phyloP scores from a whole-genome alignment of 1,140 invertebrate species.

The Caerostris darwini region DNA sequence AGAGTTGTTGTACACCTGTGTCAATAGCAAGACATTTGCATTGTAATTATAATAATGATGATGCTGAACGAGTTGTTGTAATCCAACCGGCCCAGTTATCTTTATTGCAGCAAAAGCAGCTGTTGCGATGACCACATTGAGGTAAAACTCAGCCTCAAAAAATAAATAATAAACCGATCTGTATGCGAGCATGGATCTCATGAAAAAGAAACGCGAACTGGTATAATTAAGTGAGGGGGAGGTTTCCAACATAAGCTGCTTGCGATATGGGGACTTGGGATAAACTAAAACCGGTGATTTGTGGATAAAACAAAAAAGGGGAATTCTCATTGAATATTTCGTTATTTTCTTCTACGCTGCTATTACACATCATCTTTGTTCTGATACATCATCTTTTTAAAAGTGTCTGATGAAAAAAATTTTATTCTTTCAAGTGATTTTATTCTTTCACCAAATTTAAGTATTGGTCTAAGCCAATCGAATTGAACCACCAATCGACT shows the following conservation, averaged over 20 bases:
- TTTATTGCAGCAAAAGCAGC: conserved; percentile 38
- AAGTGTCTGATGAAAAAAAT: not conserved
- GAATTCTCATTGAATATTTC: not conserved
- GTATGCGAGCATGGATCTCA: conserved; percentile 25
- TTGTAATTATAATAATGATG: conserved; percentile 59
- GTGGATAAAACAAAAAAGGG: not conserved
- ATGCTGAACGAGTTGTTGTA: conserved; percentile 28
- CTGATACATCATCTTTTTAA: too few relatives aligned
- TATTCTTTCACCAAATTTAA: too few relatives aligned
- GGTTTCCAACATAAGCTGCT: not conserved
- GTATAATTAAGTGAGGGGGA: conserved; percentile 15
- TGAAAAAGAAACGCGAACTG: not conserved
- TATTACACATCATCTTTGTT: not conserved
- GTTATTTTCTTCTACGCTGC: not conserved
- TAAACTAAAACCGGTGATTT: conserved; percentile 6
- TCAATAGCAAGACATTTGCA: conserved; percentile 41
- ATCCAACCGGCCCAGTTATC: conserved; percentile 54
- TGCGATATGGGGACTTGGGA: conserved; percentile 5
- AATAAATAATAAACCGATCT: conserved; percentile 40
- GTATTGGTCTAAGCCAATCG: too few relatives aligned
- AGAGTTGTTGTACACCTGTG: conserved; percentile 44
- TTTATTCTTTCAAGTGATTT: not conserved
- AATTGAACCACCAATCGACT: too few relatives aligned
- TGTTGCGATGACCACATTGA: conserved; percentile 19
- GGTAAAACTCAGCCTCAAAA: not conserved